Evolutionary conservation across 1,140 invertebrate genomes (phyloP), one percentile per base, ranked within the genome.

Genomic region (Monomorium pharaonis): DNA sequence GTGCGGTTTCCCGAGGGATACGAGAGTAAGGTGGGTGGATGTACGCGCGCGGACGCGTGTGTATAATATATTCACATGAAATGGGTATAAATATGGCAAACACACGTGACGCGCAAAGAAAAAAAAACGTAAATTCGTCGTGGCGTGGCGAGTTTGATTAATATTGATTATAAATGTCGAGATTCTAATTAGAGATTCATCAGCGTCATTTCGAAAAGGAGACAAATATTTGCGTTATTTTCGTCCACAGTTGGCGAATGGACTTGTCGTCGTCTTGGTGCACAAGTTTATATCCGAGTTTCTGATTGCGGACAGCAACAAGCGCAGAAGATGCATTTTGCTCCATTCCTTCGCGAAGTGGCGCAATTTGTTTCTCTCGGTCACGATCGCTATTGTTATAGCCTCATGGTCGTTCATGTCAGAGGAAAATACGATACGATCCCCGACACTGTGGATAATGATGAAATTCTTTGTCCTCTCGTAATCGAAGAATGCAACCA

Each of bases 221-320:
- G 49, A 30, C 49, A 70, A 70, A 81, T 69, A 70, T 81, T 70
- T 80, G 21, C 33, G 33, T 44, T 70, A 72, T 7, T 81, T 51
- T 56, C 49, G n/a, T 37, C 54, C 30, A 27, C 14, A 4, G 3
- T 10, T n/a, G 3, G 12, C 10, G 33, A 70, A 81, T n/a, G 37
- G 18, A 24, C 44, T n/a, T n/a, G 21, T 80, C 42, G 75, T 78
- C 76, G 51, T 65, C 24, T n/a, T 24, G 10, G 18, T 3, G 3
- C 63, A 56, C 58, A 72, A 72, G 24, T 58, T 81, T 81, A 72
- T 33, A 14, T 4, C 18, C 47, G 33, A 80, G 44, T 81, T 33
- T 81, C 49, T 72, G 65, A 81, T 81, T 72, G 47, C 30, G 4
- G n/a, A 16, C 49, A n/a, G 21, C 62, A 67, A 10, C 63, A 33